Conservation (phyloP, 2,888 invertebrate species). For the Apodemia zela region DNA sequence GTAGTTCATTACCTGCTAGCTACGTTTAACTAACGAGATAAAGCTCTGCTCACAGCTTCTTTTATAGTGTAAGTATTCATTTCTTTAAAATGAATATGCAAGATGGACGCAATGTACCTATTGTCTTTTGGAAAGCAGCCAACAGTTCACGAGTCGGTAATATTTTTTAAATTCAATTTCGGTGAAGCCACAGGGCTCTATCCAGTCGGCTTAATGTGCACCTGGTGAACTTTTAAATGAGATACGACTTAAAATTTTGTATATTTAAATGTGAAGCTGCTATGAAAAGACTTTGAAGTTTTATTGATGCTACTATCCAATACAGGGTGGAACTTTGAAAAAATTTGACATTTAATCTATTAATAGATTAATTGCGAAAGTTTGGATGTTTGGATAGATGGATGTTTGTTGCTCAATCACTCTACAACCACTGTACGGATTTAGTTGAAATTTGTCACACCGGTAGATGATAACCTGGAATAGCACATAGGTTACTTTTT, state of each 20-base stretch:
- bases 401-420: no score
- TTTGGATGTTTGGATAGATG: no score
- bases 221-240: constrained; percentile 75
- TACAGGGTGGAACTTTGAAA: no score
- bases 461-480: no score
- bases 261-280: constrained; percentile 26
- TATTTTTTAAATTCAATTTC: constrained; percentile 80
- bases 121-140: constrained; percentile 76
- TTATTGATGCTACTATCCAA: background rate
- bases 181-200: constrained; percentile 72
- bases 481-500: no score
- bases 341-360: no score
- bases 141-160: constrained; percentile 71
- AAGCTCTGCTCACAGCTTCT: constrained; percentile 36
- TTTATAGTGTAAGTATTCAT: constrained; percentile 56
- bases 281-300: constrained; percentile 4
- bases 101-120: constrained; percentile 57
- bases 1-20: constrained; percentile 22
- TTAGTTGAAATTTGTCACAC: no score
- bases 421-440: no score
- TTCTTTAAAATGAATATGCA: constrained; percentile 72
- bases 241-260: constrained; percentile 52
- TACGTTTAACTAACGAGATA: constrained; percentile 49
- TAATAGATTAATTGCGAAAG: no score
- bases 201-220: constrained; percentile 75